Base-by-base conservation (phyloP, 2,113 vertebrate species). In the Rhagologus leucostigma region DNA sequence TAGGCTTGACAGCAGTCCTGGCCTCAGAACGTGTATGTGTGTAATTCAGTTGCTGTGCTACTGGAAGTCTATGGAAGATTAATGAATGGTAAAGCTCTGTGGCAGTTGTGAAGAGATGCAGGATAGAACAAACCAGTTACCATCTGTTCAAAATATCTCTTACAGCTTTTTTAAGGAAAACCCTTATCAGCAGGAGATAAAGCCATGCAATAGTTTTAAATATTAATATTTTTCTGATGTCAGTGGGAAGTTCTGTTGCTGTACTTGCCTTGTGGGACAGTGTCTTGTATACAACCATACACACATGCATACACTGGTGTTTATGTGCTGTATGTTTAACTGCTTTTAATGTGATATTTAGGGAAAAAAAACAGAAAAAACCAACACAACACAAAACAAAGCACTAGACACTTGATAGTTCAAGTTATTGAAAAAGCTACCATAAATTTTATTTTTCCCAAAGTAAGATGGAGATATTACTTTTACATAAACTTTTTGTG, bases 31-130 rank as follows among this genome's bases (percentile, higher is more conserved):
- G 90, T 93, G 96, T 97, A 55, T 97, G 95, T 98, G 97, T 98
- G 98, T 98, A 99, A 99, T 99, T 99, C 98, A 99, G 99, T 98
- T 95, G 94, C 97, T 98, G 98, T 99, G 98, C 98, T 98, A 98
- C 99, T 99, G 98, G 98, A 99, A 99, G 98, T 98, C 98, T 98
- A 98, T 98, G 97, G 99, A 99, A 99, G 99, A 99, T 99, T 99
- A 99, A 99, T 99, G 99, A 99, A 99, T 98, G 97, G 98, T 98
- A 98, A 98, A 98, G 97, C 98, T 98, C 97, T 92, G 98, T 99
- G 99, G 99, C 99, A 99, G 98, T 99, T 98, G 98, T 98, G 98
- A 98, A 98, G 98, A 98, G 98, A 98, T 98, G 98, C 98, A 98
- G 98, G 98, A 98, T 98, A 98, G 98, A 98, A 98, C 93, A 98